Evolutionary conservation across 2,888 invertebrate genomes (phyloP).

Genomic region (Melitaea athalia): DNA sequence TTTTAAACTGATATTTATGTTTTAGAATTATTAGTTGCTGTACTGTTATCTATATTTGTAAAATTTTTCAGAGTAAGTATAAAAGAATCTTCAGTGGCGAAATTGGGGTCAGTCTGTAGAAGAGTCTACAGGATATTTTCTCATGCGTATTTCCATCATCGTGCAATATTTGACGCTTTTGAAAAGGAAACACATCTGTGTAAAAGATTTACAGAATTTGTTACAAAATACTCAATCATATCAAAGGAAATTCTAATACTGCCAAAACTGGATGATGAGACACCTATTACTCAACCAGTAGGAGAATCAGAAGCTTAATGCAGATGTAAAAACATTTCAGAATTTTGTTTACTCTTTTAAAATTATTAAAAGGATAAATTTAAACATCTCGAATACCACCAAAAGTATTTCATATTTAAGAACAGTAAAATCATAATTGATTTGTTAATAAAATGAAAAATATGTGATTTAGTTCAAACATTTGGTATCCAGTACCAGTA

Average conservation of each 20-base stretch:
- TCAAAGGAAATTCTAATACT: slow-evolving; percentile 99
- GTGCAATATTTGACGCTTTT: slow-evolving; percentile 98
- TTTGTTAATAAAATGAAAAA: too few species aligned
- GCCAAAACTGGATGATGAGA: slow-evolving; percentile 94
- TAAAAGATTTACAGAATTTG: slow-evolving; percentile 97
- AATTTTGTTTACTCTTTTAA: neutral
- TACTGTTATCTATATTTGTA: slow-evolving; percentile 39
- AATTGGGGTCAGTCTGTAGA: slow-evolving; percentile 98
- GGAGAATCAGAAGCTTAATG: slow-evolving; percentile 78
- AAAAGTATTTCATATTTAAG: too few species aligned
- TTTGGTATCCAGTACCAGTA: too few species aligned
- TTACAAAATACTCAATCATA: slow-evolving; percentile 99
- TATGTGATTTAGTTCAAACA: too few species aligned
- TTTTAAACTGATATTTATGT: neutral
- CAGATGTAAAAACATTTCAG: neutral
- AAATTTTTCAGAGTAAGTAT: slow-evolving; percentile 92
- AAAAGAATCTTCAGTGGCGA: slow-evolving; percentile 99
- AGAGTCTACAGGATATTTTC: slow-evolving; percentile 99
- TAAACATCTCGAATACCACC: too few species aligned
- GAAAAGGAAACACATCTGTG: slow-evolving; percentile 98
- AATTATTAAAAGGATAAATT: too few species aligned
- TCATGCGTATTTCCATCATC: slow-evolving; percentile 99
- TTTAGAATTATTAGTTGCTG: neutral
- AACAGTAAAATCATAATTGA: too few species aligned
- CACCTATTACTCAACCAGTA: slow-evolving; percentile 78